Percentiles rank a stretch among this genome's conserved stretches.
phyloP scores from a whole-genome alignment of 2,888 invertebrate species.

The Tenthredo mesomela region DNA sequence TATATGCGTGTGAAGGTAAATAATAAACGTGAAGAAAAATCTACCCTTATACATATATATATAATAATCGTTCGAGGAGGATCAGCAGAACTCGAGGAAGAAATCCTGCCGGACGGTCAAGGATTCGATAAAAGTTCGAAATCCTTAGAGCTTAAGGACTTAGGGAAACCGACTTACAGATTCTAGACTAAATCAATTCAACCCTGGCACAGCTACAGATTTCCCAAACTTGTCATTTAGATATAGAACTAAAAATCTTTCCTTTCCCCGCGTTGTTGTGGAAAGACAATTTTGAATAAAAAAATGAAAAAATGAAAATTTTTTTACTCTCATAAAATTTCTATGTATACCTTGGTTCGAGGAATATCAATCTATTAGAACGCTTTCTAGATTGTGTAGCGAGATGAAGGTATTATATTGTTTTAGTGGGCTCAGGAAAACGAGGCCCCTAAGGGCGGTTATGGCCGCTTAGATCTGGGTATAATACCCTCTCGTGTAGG shows the following conservation, averaged over 20 bases:
- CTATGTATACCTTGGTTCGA: neutral
- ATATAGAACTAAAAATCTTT: neutral
- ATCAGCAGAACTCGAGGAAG: neutral
- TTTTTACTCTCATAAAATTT: too few relatives aligned
- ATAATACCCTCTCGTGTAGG: constrained; percentile 6
- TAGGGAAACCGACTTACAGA: constrained; percentile 46
- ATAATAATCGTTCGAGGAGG: neutral
- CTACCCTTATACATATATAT: neutral
- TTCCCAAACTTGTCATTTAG: neutral
- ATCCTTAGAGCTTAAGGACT: constrained; percentile 46
- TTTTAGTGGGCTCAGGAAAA: constrained; percentile 38
- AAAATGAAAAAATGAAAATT: too few relatives aligned
- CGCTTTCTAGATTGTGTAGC: constrained; percentile 9
- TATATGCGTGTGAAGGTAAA: neutral
- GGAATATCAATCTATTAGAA: constrained; percentile 25
- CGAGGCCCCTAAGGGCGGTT: constrained; percentile 38
- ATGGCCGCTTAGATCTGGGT: constrained; percentile 39
- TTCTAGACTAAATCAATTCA: constrained; percentile 42
- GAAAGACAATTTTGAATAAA: neutral
- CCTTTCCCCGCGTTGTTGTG: neutral
- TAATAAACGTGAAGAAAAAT: neutral
- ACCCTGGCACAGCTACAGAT: neutral
- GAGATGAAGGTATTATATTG: constrained; percentile 36
- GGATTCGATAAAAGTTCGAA: constrained; percentile 47
- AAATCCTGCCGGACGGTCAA: constrained; percentile 33